Percentiles rank a stretch among this genome's conserved stretches.
phyloP scores from a whole-genome alignment of 2,797 vertebrate species.

The Parambassis ranga region DNA sequence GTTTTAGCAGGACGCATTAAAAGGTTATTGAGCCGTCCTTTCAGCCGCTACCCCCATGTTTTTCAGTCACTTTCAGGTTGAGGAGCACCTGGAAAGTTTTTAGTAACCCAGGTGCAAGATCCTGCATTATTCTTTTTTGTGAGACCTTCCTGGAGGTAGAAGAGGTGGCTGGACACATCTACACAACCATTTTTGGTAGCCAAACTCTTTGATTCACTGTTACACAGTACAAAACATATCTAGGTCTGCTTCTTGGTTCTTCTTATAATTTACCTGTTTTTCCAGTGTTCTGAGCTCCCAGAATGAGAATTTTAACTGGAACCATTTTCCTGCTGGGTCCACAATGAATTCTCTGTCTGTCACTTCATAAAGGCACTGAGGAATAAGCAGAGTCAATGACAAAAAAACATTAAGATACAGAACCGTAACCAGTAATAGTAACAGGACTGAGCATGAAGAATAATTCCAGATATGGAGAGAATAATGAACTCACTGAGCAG shows the following conservation, averaged over 20 bases:
- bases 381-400: not conserved
- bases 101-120: too few species aligned
- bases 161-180: too few species aligned
- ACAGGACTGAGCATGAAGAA: constrained; percentile 25
- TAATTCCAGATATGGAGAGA: constrained; percentile 11
- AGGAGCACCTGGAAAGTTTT: too few species aligned
- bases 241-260: not conserved
- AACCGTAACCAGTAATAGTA: not conserved
- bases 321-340: constrained; percentile 37
- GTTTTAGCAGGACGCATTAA: not conserved
- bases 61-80: not conserved
- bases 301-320: constrained; percentile 67
- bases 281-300: constrained; percentile 67
- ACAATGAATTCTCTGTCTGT: not conserved
- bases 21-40: not conserved
- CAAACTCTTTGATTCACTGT: too few species aligned
- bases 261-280: constrained; percentile 60
- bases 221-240: too few species aligned
- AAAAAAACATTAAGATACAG: not conserved
- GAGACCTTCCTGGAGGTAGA: too few species aligned
- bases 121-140: too few species aligned
- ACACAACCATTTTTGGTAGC: constrained; percentile 42
- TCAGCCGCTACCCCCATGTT: not conserved
- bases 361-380: constrained; percentile 12
- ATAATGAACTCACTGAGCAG: not conserved